phyloP scores from a whole-genome alignment of 2,888 invertebrate species.

The Epirrhoe tristata region DNA sequence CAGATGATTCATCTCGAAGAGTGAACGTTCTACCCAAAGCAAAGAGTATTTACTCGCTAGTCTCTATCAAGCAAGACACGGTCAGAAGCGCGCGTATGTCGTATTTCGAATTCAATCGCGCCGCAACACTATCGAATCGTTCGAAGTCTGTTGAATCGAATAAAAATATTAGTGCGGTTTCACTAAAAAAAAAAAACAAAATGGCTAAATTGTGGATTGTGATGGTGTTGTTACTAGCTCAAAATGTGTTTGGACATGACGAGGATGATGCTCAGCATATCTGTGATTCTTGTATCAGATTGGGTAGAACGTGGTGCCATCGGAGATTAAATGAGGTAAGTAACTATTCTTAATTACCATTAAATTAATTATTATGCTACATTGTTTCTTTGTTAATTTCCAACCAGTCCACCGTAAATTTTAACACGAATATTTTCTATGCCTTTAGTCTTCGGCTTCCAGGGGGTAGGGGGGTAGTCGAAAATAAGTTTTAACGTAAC shows the following conservation, averaged over 20 bases:
- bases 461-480: too few species aligned
- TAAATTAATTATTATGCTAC: background rate
- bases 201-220: slow-evolving; percentile 70
- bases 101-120: slow-evolving; percentile 62
- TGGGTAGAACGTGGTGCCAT: slow-evolving; percentile 70
- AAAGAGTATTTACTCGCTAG: slow-evolving; percentile 51
- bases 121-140: slow-evolving; percentile 22
- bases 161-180: slow-evolving; percentile 17
- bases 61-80: slow-evolving; percentile 56
- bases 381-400: background rate
- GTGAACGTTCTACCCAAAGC: slow-evolving; percentile 53
- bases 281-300: slow-evolving; percentile 74
- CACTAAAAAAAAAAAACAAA: slow-evolving; percentile 38
- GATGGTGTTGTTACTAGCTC: slow-evolving; percentile 61
- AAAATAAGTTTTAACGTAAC: too few species aligned
- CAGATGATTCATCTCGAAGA: slow-evolving; percentile 69
- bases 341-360: background rate
- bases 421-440: too few species aligned
- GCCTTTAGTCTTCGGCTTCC: too few species aligned
- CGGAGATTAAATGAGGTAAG: background rate
- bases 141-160: slow-evolving; percentile 3
- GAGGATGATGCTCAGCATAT: slow-evolving; percentile 41
- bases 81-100: slow-evolving; percentile 58
- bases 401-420: background rate
- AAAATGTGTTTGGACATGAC: slow-evolving; percentile 61